Percentiles rank a stretch among this genome's conserved stretches.
Evolutionary conservation across 2,113 vertebrate species (phyloP).

Genomic region (Perca schrenkii): DNA sequence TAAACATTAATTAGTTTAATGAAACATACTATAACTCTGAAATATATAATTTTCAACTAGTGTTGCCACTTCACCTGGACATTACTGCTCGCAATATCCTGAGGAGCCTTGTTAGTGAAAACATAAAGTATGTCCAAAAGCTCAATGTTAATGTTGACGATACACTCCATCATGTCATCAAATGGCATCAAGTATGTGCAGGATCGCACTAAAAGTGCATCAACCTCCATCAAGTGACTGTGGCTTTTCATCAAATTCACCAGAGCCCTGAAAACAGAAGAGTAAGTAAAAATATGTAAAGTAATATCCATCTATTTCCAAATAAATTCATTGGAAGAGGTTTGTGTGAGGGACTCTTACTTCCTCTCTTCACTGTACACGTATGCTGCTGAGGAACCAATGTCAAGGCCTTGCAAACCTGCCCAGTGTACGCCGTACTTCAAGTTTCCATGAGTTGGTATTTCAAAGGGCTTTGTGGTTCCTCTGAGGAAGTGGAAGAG

Average conservation of each 20-base stretch:
- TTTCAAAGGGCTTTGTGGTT: slow-evolving; percentile 66
- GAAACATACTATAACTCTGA: not conserved
- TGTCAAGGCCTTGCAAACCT: slow-evolving; percentile 79
- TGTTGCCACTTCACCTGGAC: slow-evolving; percentile 69
- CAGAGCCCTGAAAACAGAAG: slow-evolving; percentile 64
- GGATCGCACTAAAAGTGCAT: slow-evolving; percentile 82
- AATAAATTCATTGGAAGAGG: not conserved
- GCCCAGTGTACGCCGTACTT: slow-evolving; percentile 78
- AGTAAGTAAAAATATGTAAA: not conserved
- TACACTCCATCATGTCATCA: slow-evolving; percentile 73
- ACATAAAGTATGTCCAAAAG: slow-evolving; percentile 82
- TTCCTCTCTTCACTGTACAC: slow-evolving; percentile 33
- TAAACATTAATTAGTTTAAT: not conserved
- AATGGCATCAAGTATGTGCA: slow-evolving; percentile 86
- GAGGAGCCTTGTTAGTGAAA: slow-evolving; percentile 65
- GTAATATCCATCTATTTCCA: not conserved
- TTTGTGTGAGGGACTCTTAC: slow-evolving; percentile 48
- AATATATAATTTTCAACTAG: not conserved
- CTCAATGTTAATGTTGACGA: slow-evolving; percentile 51
- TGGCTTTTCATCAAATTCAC: slow-evolving; percentile 75
- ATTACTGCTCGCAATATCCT: accelerated
- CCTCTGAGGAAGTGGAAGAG: slow-evolving; percentile 80
- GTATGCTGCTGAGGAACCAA: accelerated
- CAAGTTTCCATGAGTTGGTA: not conserved
- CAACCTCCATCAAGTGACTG: slow-evolving; percentile 80